These are phyloP conservation scores for Phthorimaea operculella DNA, from an alignment of 1,140 invertebrate species.

Conservation along the genomic window DNA sequence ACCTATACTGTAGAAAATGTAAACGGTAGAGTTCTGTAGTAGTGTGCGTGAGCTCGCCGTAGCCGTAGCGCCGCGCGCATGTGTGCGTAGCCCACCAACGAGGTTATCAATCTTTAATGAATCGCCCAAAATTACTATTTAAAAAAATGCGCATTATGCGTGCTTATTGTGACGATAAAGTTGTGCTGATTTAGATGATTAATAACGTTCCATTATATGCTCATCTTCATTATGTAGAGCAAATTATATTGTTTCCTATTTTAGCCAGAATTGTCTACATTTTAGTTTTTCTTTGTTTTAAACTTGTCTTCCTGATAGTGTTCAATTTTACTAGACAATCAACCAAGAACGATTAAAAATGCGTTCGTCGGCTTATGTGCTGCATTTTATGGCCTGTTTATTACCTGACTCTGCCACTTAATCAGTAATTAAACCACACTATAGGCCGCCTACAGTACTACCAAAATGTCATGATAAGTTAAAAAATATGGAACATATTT, in stretches of 20 bases:
- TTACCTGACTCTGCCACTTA: background rate
- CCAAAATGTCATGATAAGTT: background rate
- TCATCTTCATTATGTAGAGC: too few species aligned
- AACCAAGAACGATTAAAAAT: background rate
- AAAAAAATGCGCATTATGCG: slow-evolving; percentile 34
- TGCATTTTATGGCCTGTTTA: background rate
- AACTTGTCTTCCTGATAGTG: background rate
- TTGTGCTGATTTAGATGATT: slow-evolving; percentile 18
- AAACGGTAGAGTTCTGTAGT: background rate
- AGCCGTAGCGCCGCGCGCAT: slow-evolving; percentile 12
- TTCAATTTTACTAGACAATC: background rate
- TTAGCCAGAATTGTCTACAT: background rate
- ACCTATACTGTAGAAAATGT: slow-evolving; percentile 4
- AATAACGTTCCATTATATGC: background rate
- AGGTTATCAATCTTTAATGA: slow-evolving; percentile 60
- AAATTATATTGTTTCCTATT: too few species aligned
- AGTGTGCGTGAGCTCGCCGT: slow-evolving; percentile 8
- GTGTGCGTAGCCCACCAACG: slow-evolving; percentile 50
- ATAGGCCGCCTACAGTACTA: background rate
- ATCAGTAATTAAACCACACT: background rate
- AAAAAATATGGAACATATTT: background rate
- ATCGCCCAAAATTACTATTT: slow-evolving; percentile 48
- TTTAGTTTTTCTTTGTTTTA: background rate
- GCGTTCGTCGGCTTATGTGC: too few species aligned
- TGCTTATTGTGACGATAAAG: slow-evolving; percentile 34